These are phyloP conservation scores for Macrobrachium nipponense DNA, from an alignment of 1,140 invertebrate genomes.

Conservation along the genomic window DNA sequence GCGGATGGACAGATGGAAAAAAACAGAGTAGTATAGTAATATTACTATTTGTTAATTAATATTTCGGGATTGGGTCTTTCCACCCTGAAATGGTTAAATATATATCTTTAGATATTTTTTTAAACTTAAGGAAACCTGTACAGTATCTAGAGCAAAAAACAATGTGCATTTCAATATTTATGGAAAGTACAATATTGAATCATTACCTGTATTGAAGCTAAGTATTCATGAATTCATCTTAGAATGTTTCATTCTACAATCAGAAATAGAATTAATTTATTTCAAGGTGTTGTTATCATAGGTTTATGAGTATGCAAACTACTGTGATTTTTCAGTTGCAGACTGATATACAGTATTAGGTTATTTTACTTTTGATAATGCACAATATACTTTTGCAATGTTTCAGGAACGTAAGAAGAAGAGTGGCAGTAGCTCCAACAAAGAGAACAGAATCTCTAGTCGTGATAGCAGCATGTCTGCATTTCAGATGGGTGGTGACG, in stretches of 20 bases:
- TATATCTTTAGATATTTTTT: too few species aligned
- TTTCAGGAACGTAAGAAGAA: conserved; percentile 57
- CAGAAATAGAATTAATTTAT: background rate
- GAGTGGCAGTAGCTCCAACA: conserved; percentile 44
- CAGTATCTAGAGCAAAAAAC: background rate
- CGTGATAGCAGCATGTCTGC: conserved; percentile 57
- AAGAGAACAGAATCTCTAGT: conserved; percentile 48
- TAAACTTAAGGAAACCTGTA: background rate
- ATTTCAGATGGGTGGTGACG: conserved; percentile 53
- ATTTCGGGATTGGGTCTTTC: too few species aligned
- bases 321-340: too few species aligned
- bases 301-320: background rate
- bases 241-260: background rate
- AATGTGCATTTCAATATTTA: background rate
- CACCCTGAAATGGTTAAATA: too few species aligned
- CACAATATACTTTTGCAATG: conserved; percentile 1
- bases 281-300: background rate
- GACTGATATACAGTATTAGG: too few species aligned
- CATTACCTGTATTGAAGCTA: too few species aligned
- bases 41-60: too few species aligned
- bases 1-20: too few species aligned
- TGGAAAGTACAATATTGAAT: background rate
- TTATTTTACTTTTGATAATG: background rate
- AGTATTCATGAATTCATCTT: background rate
- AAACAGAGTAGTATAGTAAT: too few species aligned